These are phyloP conservation scores for Leptinotarsa undecemlineata DNA, from an alignment of 1,140 invertebrate genomes.

Conservation along the genomic window DNA sequence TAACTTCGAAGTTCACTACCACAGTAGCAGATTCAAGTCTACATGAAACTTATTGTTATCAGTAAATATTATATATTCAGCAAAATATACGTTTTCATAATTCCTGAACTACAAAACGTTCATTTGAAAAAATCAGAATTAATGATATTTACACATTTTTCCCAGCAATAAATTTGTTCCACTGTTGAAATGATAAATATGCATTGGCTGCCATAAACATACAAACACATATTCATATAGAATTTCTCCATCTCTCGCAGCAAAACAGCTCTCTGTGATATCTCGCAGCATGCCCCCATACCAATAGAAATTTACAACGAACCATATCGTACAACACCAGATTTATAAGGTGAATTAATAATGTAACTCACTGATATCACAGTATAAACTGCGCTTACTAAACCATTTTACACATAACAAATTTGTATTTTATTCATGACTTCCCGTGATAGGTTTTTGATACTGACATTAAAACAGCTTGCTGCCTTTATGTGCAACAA, in stretches of 20 bases:
- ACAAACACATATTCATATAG: constrained; percentile 20
- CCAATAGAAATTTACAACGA: constrained; percentile 27
- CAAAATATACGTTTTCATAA: too few relatives aligned
- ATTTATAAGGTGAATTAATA: constrained; percentile 42
- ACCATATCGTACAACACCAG: constrained; percentile 32
- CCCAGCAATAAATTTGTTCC: neutral
- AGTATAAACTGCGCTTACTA: constrained; percentile 26
- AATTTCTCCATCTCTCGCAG: constrained; percentile 31
- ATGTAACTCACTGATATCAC: constrained; percentile 35
- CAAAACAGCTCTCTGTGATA: constrained; percentile 38
- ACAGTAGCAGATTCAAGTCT: too few relatives aligned
- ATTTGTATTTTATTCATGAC: constrained; percentile 48
- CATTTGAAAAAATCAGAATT: too few relatives aligned
- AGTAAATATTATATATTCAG: too few relatives aligned
- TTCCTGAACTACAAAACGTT: too few relatives aligned
- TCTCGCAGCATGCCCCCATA: constrained; percentile 30
- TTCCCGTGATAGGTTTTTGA: constrained; percentile 42
- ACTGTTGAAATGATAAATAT: constrained; percentile 30
- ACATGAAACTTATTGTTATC: too few relatives aligned
- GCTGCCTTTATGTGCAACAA: constrained; percentile 33
- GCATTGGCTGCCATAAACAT: constrained; percentile 24
- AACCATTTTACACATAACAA: constrained; percentile 43
- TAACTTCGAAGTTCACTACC: too few relatives aligned
- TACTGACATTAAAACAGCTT: constrained; percentile 37
- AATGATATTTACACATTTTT: neutral